phyloP scores from a whole-genome alignment of 1,140 invertebrate genomes.

The Olivierus martensii region DNA sequence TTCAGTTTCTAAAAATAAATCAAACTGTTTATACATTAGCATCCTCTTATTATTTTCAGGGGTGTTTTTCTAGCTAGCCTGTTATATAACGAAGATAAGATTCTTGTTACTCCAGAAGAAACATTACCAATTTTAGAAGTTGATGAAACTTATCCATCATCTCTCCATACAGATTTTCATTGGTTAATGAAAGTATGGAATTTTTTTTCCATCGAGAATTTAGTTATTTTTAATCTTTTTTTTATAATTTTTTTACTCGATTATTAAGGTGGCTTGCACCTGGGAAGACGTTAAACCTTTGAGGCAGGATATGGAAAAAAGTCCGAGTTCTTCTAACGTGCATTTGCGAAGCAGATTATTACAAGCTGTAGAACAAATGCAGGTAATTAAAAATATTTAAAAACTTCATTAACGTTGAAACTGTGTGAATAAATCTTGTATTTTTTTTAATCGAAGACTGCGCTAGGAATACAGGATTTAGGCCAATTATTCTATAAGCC shows the following conservation, averaged over 20 bases:
- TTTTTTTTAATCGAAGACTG: constrained; percentile 36
- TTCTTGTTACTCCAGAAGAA: constrained; percentile 90
- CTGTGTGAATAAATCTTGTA: not conserved
- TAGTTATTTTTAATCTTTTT: not conserved
- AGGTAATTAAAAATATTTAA: constrained; percentile 46
- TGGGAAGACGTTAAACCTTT: constrained; percentile 91
- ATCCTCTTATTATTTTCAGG: constrained; percentile 31
- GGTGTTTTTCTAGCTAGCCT: constrained; percentile 85
- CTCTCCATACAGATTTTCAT: constrained; percentile 83
- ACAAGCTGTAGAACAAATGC: constrained; percentile 82
- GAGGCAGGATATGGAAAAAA: constrained; percentile 82
- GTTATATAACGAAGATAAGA: constrained; percentile 84
- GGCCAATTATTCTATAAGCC: constrained; percentile 86
- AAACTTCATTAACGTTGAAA: not conserved
- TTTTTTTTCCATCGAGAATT: not conserved
- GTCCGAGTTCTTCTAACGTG: constrained; percentile 65
- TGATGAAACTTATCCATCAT: constrained; percentile 84
- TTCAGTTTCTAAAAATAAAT: no score
- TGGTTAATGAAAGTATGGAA: constrained; percentile 85
- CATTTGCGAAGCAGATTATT: constrained; percentile 85
- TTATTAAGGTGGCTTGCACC: constrained; percentile 59
- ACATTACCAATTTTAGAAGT: constrained; percentile 91
- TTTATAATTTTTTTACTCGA: not conserved
- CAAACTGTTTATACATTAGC: no score
- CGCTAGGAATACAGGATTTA: constrained; percentile 76